Percentiles rank a stretch among this genome's conserved stretches.
Conservation (phyloP, 2,113 vertebrate genomes). For the Eretmochelys imbricata region DNA sequence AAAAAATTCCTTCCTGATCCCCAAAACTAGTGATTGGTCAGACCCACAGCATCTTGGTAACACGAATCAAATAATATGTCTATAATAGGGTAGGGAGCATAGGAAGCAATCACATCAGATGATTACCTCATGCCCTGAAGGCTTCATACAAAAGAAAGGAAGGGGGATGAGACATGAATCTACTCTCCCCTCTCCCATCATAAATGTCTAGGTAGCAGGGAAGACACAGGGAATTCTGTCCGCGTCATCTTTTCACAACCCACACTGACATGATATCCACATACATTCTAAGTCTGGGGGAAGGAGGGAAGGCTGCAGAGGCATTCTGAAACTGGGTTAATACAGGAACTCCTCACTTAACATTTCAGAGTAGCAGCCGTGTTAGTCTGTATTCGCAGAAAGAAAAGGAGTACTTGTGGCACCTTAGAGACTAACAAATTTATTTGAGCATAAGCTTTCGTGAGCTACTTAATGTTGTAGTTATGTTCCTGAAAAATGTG, state of each 20-base stretch:
- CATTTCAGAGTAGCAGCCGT: too few relatives aligned
- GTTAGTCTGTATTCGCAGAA: too few relatives aligned
- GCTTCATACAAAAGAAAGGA: neutral
- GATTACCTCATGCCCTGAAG: neutral
- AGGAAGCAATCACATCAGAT: neutral
- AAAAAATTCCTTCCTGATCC: neutral
- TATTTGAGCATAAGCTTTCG: too few relatives aligned
- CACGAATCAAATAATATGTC: neutral
- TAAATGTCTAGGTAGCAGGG: neutral
- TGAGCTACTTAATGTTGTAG: too few relatives aligned
- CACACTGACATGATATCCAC: neutral
- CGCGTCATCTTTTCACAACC: neutral
- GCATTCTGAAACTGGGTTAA: too few relatives aligned
- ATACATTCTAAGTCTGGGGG: neutral
- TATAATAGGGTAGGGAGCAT: neutral
- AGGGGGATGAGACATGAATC: neutral
- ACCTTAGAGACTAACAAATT: too few relatives aligned
- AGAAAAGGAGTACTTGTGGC: too few relatives aligned
- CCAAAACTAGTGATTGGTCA: neutral
- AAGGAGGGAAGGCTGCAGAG: neutral
- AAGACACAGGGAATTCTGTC: neutral
- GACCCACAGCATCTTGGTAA: neutral
- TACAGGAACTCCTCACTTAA: too few relatives aligned
- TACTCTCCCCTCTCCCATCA: neutral
- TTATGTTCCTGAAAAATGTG: too few relatives aligned